Percentiles rank a stretch among this genome's conserved stretches.
Evolutionary conservation across 2,888 invertebrate genomes (phyloP).

Genomic region (Metopia argyrocephala): DNA sequence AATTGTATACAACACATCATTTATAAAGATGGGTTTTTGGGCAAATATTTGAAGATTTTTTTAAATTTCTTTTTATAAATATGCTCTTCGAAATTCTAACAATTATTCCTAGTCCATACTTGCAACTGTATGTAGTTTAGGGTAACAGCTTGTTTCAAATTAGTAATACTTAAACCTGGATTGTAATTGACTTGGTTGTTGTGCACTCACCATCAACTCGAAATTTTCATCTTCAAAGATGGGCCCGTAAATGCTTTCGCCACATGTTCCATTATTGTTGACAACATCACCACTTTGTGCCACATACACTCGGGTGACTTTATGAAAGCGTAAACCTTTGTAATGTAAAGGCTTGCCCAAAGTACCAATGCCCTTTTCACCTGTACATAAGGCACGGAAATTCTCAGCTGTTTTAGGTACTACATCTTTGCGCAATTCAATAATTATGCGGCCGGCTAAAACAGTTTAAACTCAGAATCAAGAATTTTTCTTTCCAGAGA

Average conservation of each 20-base stretch:
- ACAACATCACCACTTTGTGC: slow-evolving; percentile 90
- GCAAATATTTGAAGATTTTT: too few species aligned
- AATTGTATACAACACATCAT: too few species aligned
- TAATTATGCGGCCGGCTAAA: slow-evolving; percentile 89
- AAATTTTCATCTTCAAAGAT: slow-evolving; percentile 95
- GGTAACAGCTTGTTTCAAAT: too few species aligned
- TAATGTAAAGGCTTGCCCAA: slow-evolving; percentile 88
- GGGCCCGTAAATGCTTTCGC: slow-evolving; percentile 96
- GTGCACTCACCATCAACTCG: slow-evolving; percentile 80
- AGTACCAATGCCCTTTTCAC: slow-evolving; percentile 88
- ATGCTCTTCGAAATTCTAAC: too few species aligned
- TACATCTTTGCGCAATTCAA: slow-evolving; percentile 90
- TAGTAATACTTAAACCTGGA: too few species aligned
- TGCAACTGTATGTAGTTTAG: too few species aligned
- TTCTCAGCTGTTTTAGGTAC: slow-evolving; percentile 95
- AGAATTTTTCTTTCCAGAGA: background rate
- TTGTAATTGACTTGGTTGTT: too few species aligned
- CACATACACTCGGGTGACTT: slow-evolving; percentile 92
- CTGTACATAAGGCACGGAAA: slow-evolving; percentile 94
- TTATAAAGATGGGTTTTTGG: too few species aligned
- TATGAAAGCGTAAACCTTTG: slow-evolving; percentile 90
- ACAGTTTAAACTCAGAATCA: background rate
- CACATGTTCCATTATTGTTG: slow-evolving; percentile 90
- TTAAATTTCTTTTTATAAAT: too few species aligned
- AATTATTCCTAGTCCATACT: too few species aligned